A percentile compares a stretch with the other conserved stretches of the same genome.
These are phyloP conservation scores for Rugalucina vietnamica DNA, from an alignment of 2,888 invertebrate species.

Conservation along the genomic window DNA sequence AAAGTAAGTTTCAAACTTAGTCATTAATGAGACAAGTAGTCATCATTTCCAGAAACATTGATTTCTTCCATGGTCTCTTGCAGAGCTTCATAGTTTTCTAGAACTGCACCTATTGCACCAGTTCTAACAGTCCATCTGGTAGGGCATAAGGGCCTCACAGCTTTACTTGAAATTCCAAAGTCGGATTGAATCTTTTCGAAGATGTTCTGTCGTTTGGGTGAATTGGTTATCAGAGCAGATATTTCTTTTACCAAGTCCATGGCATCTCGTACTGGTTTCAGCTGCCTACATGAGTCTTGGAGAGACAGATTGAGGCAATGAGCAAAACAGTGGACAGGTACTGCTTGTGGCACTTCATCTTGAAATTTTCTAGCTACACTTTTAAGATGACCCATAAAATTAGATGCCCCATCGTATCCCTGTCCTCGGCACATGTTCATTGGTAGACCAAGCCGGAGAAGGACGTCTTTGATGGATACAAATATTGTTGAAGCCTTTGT, in stretches of 20 bases:
- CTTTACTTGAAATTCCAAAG: neutral
- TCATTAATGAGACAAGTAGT: conserved; percentile 36
- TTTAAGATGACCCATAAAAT: conserved; percentile 28
- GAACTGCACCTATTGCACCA: conserved; percentile 22
- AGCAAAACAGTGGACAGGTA: conserved; percentile 47
- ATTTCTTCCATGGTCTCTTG: conserved; percentile 43
- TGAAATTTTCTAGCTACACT: conserved; percentile 43
- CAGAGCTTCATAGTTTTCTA: conserved; percentile 44
- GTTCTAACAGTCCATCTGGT: conserved; percentile 54
- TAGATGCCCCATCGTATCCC: conserved; percentile 43
- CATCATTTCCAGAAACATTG: conserved; percentile 28
- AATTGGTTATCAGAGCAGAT: conserved; percentile 37
- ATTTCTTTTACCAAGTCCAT: conserved; percentile 46
- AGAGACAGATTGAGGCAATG: conserved; percentile 45
- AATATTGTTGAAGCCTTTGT: neutral
- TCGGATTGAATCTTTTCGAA: conserved; percentile 37
- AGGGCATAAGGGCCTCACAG: conserved; percentile 43
- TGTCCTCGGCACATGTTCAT: conserved; percentile 47
- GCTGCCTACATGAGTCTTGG: conserved; percentile 31
- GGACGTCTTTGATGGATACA: neutral
- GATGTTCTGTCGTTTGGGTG: conserved; percentile 43
- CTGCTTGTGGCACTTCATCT: conserved; percentile 25
- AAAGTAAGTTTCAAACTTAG: conserved; percentile 47
- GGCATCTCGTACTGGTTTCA: conserved; percentile 46
- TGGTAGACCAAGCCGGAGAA: conserved; percentile 10